Evolutionary conservation across 2,797 vertebrate genomes (phyloP), one percentile per base, ranked within the genome.

Genomic region (Cyclopterus lumpus): DNA sequence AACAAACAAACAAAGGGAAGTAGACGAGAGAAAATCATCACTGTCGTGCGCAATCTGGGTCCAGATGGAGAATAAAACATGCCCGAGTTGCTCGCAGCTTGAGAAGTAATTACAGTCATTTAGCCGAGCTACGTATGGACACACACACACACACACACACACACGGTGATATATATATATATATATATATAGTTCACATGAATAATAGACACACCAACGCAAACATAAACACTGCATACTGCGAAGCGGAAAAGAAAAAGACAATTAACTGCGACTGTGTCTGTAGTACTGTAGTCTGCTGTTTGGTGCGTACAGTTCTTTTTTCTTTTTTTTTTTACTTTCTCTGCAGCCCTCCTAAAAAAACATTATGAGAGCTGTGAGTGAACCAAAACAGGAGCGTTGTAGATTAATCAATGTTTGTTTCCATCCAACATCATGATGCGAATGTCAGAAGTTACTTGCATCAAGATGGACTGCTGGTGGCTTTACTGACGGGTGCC

Each of bases 81-180:
- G 95, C 95, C 96, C 96, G 95, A 96, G 95, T 96, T 93, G 95
- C 95, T 96, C 66, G 91, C 95, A 96, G 96, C 95, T 96, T 57
- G 22, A 68, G 60, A 75, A 70, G 60, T 77, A 73, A 83, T 77
- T 77, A 62, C 73, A 42, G 61, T 64, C 46, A 73, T 83, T 76
- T 76, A 61, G 64, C 42, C 1, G 7, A 20, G 20, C 14, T 24
- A 34, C 20, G 24, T 68, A 28, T 7, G 16, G n/a, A 60, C 28
- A 46, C 57, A 57, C 22, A 26, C 32, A 71, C 14, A 44, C 42
- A 44, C 42, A 40, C 38, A 40, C 38, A 48, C 58, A 58, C 26
- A 16, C 24, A 71, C 34, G n/a, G n/a, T n/a, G n/a, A 60, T 30
- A 48, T 58, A 58, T 34, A 30, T 32, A 71, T 40, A 42, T 15